Percentiles rank a stretch among this genome's conserved stretches.
These are phyloP conservation scores for Galbula dea DNA, from an alignment of 2,113 vertebrate genomes.

Conservation along the genomic window DNA sequence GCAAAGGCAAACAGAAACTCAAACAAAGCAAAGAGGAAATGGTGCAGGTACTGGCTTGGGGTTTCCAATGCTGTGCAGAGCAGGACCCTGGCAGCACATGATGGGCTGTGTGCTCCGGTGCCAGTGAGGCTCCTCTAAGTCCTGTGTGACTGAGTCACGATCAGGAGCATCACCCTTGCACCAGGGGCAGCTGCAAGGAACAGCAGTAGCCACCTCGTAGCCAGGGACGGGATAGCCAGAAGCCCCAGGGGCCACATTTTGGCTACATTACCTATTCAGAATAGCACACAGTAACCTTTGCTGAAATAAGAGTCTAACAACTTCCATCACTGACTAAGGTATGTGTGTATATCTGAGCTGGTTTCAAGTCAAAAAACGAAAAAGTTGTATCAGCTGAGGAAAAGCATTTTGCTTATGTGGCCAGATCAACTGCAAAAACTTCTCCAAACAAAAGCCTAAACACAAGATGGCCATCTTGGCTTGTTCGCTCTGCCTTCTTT, in stretches of 20 bases:
- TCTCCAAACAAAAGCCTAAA: neutral
- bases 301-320: neutral
- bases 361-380: neutral
- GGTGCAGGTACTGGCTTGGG: neutral
- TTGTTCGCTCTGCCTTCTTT: neutral
- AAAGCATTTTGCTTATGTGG: neutral
- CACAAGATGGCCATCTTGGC: neutral
- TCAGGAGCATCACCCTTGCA: neutral
- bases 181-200: neutral
- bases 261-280: neutral
- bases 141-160: neutral
- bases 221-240: neutral
- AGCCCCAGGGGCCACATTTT: neutral
- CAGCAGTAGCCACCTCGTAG: neutral
- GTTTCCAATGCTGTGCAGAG: neutral
- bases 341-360: neutral
- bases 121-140: neutral
- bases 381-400: neutral
- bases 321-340: neutral
- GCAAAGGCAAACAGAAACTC: constrained; percentile 77
- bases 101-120: neutral
- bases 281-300: neutral
- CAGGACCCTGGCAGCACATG: neutral
- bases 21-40: constrained; percentile 40
- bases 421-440: neutral